phyloP scores from a whole-genome alignment of 2,113 vertebrate genomes.

The Mustelus asterias region DNA sequence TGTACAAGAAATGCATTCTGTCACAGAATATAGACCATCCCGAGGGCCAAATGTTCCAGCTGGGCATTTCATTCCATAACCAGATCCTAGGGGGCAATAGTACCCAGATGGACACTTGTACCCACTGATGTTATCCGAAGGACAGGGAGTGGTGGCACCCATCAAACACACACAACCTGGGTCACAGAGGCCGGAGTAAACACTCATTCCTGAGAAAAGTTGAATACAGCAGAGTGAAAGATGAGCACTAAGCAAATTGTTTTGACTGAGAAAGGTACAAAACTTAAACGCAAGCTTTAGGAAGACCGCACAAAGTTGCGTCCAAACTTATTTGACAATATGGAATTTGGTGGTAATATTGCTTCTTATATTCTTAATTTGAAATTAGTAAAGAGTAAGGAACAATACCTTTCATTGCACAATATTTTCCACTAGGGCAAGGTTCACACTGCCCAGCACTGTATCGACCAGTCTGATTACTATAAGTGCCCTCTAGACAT shows the following conservation, averaged over 20 bases:
- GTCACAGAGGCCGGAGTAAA: constrained; percentile 13
- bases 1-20: constrained; percentile 65
- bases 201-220: not conserved
- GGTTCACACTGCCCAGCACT: constrained; percentile 57
- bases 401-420: constrained; percentile 61
- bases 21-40: constrained; percentile 47
- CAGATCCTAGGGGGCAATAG: constrained; percentile 61
- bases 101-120: constrained; percentile 53
- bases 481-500: constrained; percentile 63
- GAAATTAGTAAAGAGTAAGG: not conserved
- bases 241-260: not conserved
- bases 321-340: not conserved
- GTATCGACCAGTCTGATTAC: constrained; percentile 55
- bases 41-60: constrained; percentile 67
- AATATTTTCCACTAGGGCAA: constrained; percentile 76
- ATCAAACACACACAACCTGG: constrained; percentile 59
- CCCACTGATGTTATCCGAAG: constrained; percentile 46
- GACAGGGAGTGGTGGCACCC: constrained; percentile 53
- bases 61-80: constrained; percentile 66
- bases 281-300: not conserved
- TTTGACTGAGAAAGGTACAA: not conserved
- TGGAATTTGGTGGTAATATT: not conserved
- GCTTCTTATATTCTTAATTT: not conserved
- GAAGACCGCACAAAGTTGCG: not conserved
- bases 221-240: not conserved